Evolutionary conservation across 92 coral and sea anemone species (phyloP).

Genomic region (Siderastrea siderea): DNA sequence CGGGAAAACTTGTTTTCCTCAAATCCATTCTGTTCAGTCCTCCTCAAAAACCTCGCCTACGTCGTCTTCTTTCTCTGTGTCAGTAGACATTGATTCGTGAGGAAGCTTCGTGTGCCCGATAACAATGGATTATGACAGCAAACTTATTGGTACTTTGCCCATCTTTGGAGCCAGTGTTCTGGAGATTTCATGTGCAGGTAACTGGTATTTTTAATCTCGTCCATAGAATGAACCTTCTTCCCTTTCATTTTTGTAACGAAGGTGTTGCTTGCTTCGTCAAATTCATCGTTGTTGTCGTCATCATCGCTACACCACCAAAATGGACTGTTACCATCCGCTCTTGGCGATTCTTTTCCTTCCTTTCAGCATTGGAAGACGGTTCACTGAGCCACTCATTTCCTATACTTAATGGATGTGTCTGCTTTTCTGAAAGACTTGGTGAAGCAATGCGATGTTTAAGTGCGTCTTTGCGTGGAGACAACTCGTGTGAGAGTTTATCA

Average conservation of each 20-base stretch:
- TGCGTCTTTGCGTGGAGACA: background rate
- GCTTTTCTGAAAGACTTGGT: background rate
- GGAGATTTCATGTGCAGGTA: slow-evolving; percentile 24
- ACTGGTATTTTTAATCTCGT: slow-evolving; percentile 21
- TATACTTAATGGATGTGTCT: background rate
- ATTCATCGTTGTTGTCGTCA: background rate
- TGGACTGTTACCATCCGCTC: background rate
- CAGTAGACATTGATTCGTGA: background rate
- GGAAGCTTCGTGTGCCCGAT: slow-evolving; percentile 22
- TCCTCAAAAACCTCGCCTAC: background rate
- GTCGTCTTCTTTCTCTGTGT: background rate
- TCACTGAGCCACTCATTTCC: background rate
- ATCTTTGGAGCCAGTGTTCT: slow-evolving; percentile 15
- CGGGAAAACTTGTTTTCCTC: background rate
- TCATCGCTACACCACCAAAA: background rate
- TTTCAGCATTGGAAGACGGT: background rate
- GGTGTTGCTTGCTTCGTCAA: background rate
- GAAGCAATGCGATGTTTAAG: background rate
- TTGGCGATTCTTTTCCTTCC: background rate
- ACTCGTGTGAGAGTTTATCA: background rate
- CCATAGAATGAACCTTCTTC: slow-evolving; percentile 23
- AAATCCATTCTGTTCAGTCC: background rate
- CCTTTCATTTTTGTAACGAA: background rate
- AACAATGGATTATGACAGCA: slow-evolving; percentile 12
- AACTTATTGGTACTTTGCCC: slow-evolving; percentile 13